These are phyloP conservation scores for Acanthosepion pharaonis DNA, from an alignment of 2,888 invertebrate species.

Conservation along the genomic window DNA sequence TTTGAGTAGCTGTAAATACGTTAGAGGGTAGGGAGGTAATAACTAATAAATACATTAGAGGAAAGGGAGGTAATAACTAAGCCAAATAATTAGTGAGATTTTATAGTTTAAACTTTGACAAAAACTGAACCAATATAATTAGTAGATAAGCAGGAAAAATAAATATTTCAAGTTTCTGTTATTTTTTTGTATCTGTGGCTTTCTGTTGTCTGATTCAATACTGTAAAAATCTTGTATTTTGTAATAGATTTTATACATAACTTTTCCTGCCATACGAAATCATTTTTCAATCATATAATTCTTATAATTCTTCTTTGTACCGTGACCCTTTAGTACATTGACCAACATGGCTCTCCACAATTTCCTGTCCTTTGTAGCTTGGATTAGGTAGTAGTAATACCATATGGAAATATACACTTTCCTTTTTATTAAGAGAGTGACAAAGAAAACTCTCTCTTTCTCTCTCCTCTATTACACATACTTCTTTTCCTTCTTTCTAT, in stretches of 20 bases:
- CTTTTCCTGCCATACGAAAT: not conserved
- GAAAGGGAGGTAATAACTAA: not conserved
- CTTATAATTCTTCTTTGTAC: too few species aligned
- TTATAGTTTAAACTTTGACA: not conserved
- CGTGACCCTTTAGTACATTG: too few species aligned
- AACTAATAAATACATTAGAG: not conserved
- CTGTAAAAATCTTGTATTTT: not conserved
- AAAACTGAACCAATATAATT: not conserved
- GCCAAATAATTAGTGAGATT: not conserved
- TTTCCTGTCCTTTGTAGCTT: too few species aligned
- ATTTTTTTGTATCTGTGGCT: not conserved
- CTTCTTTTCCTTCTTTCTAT: too few species aligned
- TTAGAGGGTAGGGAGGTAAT: not conserved
- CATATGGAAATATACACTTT: too few species aligned
- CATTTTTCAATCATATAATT: not conserved
- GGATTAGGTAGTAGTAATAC: too few species aligned
- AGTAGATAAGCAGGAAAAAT: conserved; percentile 18
- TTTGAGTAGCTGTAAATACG: not conserved
- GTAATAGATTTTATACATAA: too few species aligned
- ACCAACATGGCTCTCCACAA: too few species aligned
- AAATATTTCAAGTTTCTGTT: not conserved
- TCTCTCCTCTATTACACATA: too few species aligned
- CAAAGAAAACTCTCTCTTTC: too few species aligned
- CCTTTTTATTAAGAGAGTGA: too few species aligned
- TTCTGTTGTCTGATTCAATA: not conserved